Percentiles rank a stretch among this genome's conserved stretches.
phyloP scores from a whole-genome alignment of 2,113 vertebrate genomes.

The Caloenas nicobarica region DNA sequence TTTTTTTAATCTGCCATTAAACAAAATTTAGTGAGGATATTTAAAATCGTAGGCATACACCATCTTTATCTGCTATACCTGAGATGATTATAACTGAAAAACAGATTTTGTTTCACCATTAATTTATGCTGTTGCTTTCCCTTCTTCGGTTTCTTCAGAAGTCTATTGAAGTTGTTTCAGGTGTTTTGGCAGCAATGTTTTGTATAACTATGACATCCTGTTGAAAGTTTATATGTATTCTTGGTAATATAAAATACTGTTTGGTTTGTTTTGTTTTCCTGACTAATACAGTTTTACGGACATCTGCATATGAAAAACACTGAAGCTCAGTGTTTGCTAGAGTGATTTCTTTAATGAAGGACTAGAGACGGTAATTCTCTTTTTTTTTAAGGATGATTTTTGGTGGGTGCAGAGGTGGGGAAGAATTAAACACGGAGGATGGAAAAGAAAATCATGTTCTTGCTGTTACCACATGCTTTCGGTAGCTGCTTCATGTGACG shows the following conservation, averaged over 20 bases:
- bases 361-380: not conserved
- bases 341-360: not conserved
- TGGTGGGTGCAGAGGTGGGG: not conserved
- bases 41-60: not conserved
- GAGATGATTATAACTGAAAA: not conserved
- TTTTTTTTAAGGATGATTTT: not conserved
- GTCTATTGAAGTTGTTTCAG: not conserved
- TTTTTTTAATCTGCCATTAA: not conserved
- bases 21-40: not conserved
- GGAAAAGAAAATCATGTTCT: not conserved
- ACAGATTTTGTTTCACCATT: not conserved
- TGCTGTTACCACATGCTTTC: not conserved
- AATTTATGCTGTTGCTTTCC: not conserved
- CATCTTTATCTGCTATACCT: not conserved
- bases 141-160: not conserved
- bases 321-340: not conserved
- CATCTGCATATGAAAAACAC: not conserved
- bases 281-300: not conserved
- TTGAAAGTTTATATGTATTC: not conserved
- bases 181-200: not conserved
- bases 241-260: not conserved
- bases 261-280: not conserved
- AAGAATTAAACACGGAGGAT: not conserved
- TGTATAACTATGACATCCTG: not conserved
- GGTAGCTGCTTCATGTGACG: not conserved